Evolutionary conservation across 30 jellyfish, hydroid and myxozoan genomes (phyloP).

Genomic region (Rhopilema esculentum): DNA sequence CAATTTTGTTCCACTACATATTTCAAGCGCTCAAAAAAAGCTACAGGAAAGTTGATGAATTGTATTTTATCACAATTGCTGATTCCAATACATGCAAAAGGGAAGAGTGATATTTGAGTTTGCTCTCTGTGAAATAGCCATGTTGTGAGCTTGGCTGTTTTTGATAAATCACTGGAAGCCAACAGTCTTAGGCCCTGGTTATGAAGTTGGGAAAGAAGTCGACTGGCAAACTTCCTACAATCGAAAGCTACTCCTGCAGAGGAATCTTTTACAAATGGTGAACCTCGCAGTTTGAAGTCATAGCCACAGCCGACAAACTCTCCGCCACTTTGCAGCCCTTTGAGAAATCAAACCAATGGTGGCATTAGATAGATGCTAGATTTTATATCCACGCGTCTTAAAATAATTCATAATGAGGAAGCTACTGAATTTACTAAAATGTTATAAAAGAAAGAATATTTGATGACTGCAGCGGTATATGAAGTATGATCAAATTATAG

Average conservation of each 20-base stretch:
- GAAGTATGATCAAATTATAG: too few relatives aligned
- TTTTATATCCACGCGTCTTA: too few relatives aligned
- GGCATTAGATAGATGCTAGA: too few relatives aligned
- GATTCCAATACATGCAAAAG: constrained; percentile 11
- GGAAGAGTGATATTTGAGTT: constrained; percentile 4
- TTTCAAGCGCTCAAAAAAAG: background rate
- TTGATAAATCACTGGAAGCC: constrained; percentile 22
- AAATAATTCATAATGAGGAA: too few relatives aligned
- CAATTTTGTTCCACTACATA: constrained; percentile 19
- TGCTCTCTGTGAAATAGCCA: constrained; percentile 34
- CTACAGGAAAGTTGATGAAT: background rate
- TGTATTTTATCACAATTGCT: background rate
- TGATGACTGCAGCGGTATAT: too few relatives aligned
- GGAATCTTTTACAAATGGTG: background rate
- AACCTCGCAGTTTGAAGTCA: constrained; percentile 19
- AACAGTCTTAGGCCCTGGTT: constrained; percentile 21
- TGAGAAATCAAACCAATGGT: background rate
- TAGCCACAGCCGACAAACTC: background rate
- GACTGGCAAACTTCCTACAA: constrained; percentile 13
- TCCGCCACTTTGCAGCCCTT: constrained; percentile 18
- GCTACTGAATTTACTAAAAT: too few relatives aligned
- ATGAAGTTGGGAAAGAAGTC: constrained; percentile 2
- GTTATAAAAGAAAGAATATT: too few relatives aligned
- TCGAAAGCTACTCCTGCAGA: constrained; percentile 5
- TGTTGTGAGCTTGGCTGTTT: background rate